Conservation (phyloP, 1,140 invertebrate species). For the Scaptomyza hsui region DNA sequence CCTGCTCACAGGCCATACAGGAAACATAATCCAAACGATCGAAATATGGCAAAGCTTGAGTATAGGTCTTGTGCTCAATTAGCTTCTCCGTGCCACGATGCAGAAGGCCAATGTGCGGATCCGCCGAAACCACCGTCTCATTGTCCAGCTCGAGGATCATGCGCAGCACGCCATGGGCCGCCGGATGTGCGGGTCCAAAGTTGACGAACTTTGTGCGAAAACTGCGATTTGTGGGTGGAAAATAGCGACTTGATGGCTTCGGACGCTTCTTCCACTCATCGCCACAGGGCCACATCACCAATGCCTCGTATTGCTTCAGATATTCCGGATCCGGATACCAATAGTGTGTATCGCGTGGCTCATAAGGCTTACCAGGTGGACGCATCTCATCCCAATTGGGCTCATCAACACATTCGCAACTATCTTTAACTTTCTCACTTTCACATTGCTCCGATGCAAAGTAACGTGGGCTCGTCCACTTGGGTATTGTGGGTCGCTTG, state of each 20-base stretch:
- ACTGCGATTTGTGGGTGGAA: constrained; percentile 82
- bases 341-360: constrained; percentile 36
- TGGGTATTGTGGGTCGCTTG: constrained; percentile 22
- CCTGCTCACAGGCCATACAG: constrained; percentile 92
- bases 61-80: constrained; percentile 93
- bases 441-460: constrained; percentile 26
- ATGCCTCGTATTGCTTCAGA: constrained; percentile 85
- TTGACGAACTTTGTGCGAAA: constrained; percentile 89
- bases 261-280: constrained; percentile 77
- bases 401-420: background rate
- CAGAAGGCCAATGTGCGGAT: constrained; percentile 84
- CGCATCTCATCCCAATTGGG: constrained; percentile 25
- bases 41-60: constrained; percentile 92
- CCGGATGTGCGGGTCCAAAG: constrained; percentile 94
- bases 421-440: constrained; percentile 2
- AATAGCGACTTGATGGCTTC: constrained; percentile 42
- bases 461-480: constrained; percentile 33
- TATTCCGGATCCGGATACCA: constrained; percentile 85
- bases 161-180: constrained; percentile 93
- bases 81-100: constrained; percentile 92
- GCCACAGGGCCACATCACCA: constrained; percentile 86
- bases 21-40: constrained; percentile 94
- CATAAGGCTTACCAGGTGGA: constrained; percentile 29
- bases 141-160: constrained; percentile 91
- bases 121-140: constrained; percentile 86